Evolutionary conservation across 2,888 invertebrate species (phyloP).

Genomic region (Branchipolynoe longqiensis): DNA sequence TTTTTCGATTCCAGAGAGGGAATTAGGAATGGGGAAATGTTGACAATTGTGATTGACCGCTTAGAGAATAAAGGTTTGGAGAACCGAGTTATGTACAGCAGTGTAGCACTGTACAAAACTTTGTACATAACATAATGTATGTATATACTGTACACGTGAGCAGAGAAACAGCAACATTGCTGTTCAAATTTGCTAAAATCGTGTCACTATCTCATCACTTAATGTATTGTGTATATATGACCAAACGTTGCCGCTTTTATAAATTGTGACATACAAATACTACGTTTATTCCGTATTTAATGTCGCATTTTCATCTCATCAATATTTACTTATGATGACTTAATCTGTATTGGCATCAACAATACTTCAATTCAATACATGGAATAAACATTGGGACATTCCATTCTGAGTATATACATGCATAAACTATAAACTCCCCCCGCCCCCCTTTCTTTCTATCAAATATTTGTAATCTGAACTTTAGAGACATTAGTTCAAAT

Average conservation of each 20-base stretch:
- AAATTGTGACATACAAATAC: background rate
- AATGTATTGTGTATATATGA: background rate
- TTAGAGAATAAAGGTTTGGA: background rate
- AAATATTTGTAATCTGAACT: no score
- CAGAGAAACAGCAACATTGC: background rate
- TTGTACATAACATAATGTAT: constrained; percentile 25
- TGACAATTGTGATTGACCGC: background rate
- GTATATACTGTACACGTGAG: background rate
- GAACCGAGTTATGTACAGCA: constrained; percentile 1
- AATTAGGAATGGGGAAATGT: background rate
- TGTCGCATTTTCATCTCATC: no score
- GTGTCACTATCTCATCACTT: constrained; percentile 5
- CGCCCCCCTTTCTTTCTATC: no score
- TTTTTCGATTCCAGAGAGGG: background rate
- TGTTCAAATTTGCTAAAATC: background rate
- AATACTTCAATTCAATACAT: no score
- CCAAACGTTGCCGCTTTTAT: background rate
- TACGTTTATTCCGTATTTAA: background rate
- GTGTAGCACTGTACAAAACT: background rate
- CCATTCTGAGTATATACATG: no score
- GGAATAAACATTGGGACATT: no score
- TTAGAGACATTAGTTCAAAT: no score
- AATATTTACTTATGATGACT: no score
- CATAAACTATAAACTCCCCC: no score
- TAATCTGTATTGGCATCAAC: no score